Evolutionary conservation across 1,140 invertebrate genomes (phyloP), one percentile per base, ranked within the genome.

Genomic region (Drosophila bifasciata): DNA sequence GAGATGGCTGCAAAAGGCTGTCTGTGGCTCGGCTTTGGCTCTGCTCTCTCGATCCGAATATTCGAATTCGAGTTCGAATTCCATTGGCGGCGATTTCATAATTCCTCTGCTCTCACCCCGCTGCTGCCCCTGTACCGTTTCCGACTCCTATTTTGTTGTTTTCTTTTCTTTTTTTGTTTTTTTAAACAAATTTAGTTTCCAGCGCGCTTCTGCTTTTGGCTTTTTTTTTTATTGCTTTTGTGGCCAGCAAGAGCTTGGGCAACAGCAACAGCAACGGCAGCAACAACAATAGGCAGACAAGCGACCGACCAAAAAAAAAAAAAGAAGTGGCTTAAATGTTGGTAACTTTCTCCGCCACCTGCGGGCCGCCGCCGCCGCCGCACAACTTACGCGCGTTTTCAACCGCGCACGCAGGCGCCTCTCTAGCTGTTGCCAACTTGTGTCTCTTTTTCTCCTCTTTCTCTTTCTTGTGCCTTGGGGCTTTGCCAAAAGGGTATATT

Each of bases 301-400:
- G 8, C 60, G 59, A 52, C 58, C 56, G 59, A 64, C 62, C 71
- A 76, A 50, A 71, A 72, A 81, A 81, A 85, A 81, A n/a, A n/a
- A n/a, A n/a, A n/a, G n/a, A n/a, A 85, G 83, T 88, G 76, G 81
- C 78, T 86, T 86, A 83, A 85, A 86, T 86, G 83, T 63, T 86
- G 81, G 76, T 80, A 88, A 88, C 83, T 88, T 88, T 88, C 83
- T 88, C 83, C 79, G 41, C 77, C 80, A 88, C 50, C 79, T 78
- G 77, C 74, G 74, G 77, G 74, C 32, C 68, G 67, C 16, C 53
- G 44, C 58, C 56, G 48, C 58, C 49, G 45, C 59, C 52, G 45
- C 61, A 48, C 69, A 52, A 60, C 58, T 66, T 66, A 53, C 53
- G 72, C 78, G 77, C 78, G 71, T 50, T 71, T 80, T 50, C 32